Conservation (phyloP, 2,797 vertebrate genomes). For the Petrocephalus schoutedeni region DNA sequence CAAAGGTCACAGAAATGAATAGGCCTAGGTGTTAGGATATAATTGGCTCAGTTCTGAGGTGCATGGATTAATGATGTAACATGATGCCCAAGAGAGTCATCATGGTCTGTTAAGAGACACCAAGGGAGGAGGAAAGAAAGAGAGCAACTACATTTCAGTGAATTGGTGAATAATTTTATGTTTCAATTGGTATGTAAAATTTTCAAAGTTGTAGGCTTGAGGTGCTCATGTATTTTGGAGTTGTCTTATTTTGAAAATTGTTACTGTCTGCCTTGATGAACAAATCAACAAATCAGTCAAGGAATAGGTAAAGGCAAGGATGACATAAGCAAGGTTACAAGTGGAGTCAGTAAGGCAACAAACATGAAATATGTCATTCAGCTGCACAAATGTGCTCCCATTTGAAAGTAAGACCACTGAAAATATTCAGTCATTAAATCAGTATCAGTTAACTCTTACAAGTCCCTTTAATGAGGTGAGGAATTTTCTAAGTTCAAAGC, state of each 20-base stretch:
- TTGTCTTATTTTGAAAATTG: too few relatives aligned
- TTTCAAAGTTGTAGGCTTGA: neutral
- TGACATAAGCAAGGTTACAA: too few relatives aligned
- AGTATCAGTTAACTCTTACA: neutral
- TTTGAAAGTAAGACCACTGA: neutral
- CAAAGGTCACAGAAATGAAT: neutral
- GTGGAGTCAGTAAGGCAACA: neutral
- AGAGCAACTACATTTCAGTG: neutral
- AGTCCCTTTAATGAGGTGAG: neutral
- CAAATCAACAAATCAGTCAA: too few relatives aligned
- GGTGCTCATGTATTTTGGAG: neutral
- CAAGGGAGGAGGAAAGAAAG: neutral
- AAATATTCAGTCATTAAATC: neutral
- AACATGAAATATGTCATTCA: neutral
- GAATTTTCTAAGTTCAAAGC: neutral
- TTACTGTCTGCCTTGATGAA: too few relatives aligned
- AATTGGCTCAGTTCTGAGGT: neutral
- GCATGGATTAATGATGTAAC: neutral
- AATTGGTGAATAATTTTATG: neutral
- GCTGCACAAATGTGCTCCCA: neutral
- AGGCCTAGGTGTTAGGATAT: neutral
- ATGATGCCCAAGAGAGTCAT: neutral
- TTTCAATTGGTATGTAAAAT: neutral
- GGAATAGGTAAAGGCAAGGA: too few relatives aligned
- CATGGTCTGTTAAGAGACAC: neutral